A percentile compares a stretch with the other conserved stretches of the same genome.
These are phyloP conservation scores for Bubalus kerabau DNA, from an alignment of 2,113 vertebrate genomes.

Conservation along the genomic window DNA sequence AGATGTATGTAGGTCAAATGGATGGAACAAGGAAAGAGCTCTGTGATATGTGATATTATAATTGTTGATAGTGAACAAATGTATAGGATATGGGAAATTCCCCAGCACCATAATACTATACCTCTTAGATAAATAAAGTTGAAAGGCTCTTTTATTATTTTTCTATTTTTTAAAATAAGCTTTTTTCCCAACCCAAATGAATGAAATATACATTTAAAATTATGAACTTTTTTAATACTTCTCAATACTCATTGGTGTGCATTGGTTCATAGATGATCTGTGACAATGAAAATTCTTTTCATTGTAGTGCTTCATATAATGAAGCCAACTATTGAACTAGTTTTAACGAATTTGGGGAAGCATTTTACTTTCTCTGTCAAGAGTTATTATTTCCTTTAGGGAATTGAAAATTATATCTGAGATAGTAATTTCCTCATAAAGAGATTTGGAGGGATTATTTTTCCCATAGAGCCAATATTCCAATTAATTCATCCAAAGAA, in stretches of 20 bases:
- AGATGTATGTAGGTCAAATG: background rate
- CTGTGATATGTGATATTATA: background rate
- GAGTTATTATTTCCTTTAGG: conserved; percentile 1
- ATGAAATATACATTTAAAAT: background rate
- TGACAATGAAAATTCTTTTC: conserved; percentile 24
- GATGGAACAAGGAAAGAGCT: background rate
- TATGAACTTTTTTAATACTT: background rate
- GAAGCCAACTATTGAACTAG: background rate
- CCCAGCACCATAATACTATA: background rate
- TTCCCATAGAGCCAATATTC: conserved; percentile 30
- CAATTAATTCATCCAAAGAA: conserved; percentile 49
- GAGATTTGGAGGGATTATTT: conserved; percentile 55
- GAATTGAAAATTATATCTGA: conserved; percentile 49
- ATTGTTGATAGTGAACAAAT: background rate
- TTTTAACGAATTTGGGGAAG: conserved; percentile 26
- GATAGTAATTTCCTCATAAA: conserved; percentile 59
- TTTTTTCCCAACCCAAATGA: background rate
- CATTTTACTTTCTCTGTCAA: conserved; percentile 44
- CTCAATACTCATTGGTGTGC: background rate
- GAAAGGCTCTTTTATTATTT: background rate
- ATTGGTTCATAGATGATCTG: conserved; percentile 1
- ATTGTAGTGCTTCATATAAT: background rate
- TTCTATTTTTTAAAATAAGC: background rate
- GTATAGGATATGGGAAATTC: background rate
- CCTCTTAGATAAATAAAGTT: background rate